Base-by-base conservation (phyloP, 2,888 invertebrate species). In the Aphodius granarius region DNA sequence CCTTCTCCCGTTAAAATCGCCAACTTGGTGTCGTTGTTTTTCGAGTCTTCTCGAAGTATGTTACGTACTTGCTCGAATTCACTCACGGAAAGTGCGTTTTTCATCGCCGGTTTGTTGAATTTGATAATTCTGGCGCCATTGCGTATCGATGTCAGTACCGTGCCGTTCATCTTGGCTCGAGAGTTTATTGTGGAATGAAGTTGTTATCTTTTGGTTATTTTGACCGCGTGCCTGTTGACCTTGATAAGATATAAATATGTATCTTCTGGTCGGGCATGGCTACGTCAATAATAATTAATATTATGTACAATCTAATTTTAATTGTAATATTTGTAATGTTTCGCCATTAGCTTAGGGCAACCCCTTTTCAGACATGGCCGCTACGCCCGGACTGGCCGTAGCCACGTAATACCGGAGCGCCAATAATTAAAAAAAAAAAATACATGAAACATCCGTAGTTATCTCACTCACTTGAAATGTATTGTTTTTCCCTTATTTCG, bases 1-100 rank as follows among this genome's bases (percentile, higher is more conserved):
- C 95, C 96, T 66, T 89, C 88, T 0, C 95, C 96, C 9, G 96
- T 97, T 19, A 97, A 84, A 0, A 94, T 94, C 66, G 94, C 91
- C 19, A 94, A 88, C 15, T 90, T 88, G 18, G 94, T 90, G n/a
- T 89, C 84, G 20, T 92, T 90, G 86, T 97, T 92, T 9, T 86
- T 86, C 21, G 92, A 92, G 22, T 95, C 94, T 77, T 92, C 90
- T 63, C 91, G 90, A 22, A 98, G 86, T 18, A 92, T 91, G 17
- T 89, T 87, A 0, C 89, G 88, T 16, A 96, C 85, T 78, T 90
- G 90, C 72, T 85, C 79, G 85, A 96, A 97, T 90, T 94, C 94
- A 85, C 90, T 81, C 3, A 77, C 71, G 71, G 90, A 92, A 0
- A 97, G 86, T 0, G 97, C 95, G 90, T 97, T 97, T 84, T 92